These are phyloP conservation scores for Spongilla lacustris DNA, from an alignment of 37 sponge, comb jelly and placozoan species.

Conservation along the genomic window DNA sequence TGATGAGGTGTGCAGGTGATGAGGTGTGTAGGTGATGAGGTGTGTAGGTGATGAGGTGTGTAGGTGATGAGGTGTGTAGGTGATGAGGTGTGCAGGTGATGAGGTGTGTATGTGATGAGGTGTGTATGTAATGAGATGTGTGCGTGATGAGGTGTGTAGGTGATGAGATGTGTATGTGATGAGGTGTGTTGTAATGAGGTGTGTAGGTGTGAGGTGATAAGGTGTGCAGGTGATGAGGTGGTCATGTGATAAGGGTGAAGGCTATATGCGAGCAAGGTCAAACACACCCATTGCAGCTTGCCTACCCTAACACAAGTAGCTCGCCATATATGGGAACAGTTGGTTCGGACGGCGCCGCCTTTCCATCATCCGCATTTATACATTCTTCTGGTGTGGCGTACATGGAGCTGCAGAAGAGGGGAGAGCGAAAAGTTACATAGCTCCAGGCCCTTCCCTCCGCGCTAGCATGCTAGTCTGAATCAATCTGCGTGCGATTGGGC, in stretches of 20 bases:
- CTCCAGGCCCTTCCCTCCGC: neutral
- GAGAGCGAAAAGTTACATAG: neutral
- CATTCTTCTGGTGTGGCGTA: neutral
- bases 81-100: too few relatives aligned
- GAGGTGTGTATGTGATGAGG: too few relatives aligned
- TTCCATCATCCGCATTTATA: neutral
- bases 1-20: neutral
- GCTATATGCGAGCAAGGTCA: too few relatives aligned
- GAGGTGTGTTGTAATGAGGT: too few relatives aligned
- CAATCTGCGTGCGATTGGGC: too few relatives aligned
- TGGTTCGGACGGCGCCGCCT: conserved; percentile 23
- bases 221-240: neutral
- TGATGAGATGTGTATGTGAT: neutral
- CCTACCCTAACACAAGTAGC: conserved; percentile 77
- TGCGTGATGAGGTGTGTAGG: neutral
- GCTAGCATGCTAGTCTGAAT: too few relatives aligned
- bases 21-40: neutral
- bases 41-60: too few relatives aligned
- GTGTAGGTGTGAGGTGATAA: neutral
- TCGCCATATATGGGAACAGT: conserved; percentile 85
- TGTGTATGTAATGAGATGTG: too few relatives aligned
- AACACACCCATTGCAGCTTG: too few relatives aligned
- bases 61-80: too few relatives aligned
- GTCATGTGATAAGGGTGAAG: too few relatives aligned
- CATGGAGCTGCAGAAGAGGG: conserved; percentile 7